phyloP scores from a whole-genome alignment of 2,888 invertebrate genomes.

The Hemaris fuciformis region DNA sequence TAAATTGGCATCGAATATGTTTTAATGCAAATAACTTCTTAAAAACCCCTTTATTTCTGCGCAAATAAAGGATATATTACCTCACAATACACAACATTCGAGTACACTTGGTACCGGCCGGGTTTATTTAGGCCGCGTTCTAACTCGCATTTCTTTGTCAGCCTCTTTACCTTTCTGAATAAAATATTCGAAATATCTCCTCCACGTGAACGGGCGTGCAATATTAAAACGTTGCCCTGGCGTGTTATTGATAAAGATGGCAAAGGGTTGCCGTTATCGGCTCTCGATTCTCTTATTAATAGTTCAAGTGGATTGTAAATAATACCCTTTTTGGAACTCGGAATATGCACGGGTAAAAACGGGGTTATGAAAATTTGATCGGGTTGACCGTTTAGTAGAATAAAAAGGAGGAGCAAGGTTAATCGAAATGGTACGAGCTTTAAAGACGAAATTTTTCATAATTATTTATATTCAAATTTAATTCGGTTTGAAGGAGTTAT shows the following conservation, averaged over 20 bases:
- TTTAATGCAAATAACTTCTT: background rate
- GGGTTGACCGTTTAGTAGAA: background rate
- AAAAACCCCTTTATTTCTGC: background rate
- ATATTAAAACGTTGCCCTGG: slow-evolving; percentile 57
- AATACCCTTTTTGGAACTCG: background rate
- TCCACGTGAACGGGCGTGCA: slow-evolving; percentile 48
- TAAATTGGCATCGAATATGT: too few relatives aligned
- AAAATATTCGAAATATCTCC: slow-evolving; percentile 76
- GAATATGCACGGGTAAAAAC: background rate
- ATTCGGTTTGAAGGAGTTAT: too few relatives aligned
- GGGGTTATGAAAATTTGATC: background rate
- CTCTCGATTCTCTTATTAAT: slow-evolving; percentile 41
- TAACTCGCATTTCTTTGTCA: slow-evolving; percentile 76
- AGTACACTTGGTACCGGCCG: slow-evolving; percentile 40
- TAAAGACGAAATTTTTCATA: too few relatives aligned
- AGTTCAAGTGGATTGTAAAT: slow-evolving; percentile 14
- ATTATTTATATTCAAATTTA: too few relatives aligned
- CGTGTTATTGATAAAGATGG: slow-evolving; percentile 54
- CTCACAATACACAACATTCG: slow-evolving; percentile 15
- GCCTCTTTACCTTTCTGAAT: slow-evolving; percentile 73
- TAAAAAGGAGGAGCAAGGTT: background rate
- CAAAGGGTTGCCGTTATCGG: slow-evolving; percentile 41
- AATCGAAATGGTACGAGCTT: too few relatives aligned
- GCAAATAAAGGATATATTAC: background rate
- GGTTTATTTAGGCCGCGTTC: slow-evolving; percentile 73